These are phyloP conservation scores for Troides aeacus DNA, from an alignment of 2,888 invertebrate species.

Conservation along the genomic window DNA sequence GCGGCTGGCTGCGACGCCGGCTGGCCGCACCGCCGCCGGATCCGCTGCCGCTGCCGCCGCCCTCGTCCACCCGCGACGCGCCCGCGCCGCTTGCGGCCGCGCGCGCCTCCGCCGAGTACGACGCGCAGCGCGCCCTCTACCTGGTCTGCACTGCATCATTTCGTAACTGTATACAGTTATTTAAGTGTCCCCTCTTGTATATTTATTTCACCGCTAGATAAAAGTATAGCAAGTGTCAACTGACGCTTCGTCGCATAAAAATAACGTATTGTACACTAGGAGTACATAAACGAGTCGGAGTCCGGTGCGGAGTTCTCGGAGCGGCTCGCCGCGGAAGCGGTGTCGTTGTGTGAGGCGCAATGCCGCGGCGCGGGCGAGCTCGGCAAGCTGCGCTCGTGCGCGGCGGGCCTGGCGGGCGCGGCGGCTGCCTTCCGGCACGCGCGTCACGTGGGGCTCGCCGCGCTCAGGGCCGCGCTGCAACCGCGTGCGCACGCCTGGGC, in stretches of 20 bases:
- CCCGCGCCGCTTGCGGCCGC: constrained; percentile 71
- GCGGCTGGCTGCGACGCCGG: constrained; percentile 85
- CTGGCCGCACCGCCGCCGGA: constrained; percentile 70
- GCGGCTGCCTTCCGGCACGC: constrained; percentile 62
- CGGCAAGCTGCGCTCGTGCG: constrained; percentile 59
- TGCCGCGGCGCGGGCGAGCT: constrained; percentile 48
- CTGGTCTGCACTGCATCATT: constrained; percentile 76
- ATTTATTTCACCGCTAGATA: too few species aligned
- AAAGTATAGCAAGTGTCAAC: too few species aligned
- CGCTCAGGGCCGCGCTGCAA: constrained; percentile 49
- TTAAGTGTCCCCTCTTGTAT: too few species aligned
- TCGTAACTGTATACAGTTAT: background rate
- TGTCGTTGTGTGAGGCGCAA: constrained; percentile 77
- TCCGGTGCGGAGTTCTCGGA: constrained; percentile 92
- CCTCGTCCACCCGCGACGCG: constrained; percentile 63
- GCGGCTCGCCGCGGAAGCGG: constrained; percentile 86
- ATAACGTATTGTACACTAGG: constrained; percentile 63
- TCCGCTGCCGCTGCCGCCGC: constrained; percentile 51
- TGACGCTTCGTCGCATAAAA: too few species aligned
- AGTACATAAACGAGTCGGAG: constrained; percentile 94
- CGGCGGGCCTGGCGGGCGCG: constrained; percentile 54
- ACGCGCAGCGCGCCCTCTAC: constrained; percentile 87
- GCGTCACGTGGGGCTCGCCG: constrained; percentile 48
- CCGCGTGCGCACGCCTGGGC: constrained; percentile 57
- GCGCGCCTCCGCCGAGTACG: constrained; percentile 80